Percentiles rank a stretch among this genome's conserved stretches.
Evolutionary conservation across 1,140 invertebrate genomes (phyloP).

Genomic region (Glossosoma conforme): DNA sequence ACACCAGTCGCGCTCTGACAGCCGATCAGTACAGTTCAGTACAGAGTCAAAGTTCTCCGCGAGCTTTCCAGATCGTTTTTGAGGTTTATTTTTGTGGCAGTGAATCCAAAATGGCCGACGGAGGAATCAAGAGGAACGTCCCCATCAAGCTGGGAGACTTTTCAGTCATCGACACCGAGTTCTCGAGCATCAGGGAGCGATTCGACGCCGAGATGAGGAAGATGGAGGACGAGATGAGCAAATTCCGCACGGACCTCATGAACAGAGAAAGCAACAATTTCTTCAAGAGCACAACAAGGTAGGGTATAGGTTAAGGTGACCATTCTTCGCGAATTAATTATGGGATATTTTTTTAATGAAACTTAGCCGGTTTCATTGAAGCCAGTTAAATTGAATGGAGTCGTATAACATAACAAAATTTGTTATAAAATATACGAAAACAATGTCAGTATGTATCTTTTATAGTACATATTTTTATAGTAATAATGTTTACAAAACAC

Average conservation of each 20-base stretch:
- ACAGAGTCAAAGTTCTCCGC: too few species aligned
- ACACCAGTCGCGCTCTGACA: constrained; percentile 35
- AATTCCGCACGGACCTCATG: constrained; percentile 89
- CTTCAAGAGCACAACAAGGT: constrained; percentile 84
- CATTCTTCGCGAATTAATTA: too few species aligned
- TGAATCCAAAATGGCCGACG: constrained; percentile 61
- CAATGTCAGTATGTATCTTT: too few species aligned
- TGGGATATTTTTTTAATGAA: too few species aligned
- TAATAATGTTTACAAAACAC: too few species aligned
- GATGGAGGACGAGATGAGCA: constrained; percentile 98
- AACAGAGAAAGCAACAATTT: constrained; percentile 87
- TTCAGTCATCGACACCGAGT: constrained; percentile 94
- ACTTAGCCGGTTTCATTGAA: too few species aligned
- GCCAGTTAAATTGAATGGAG: too few species aligned
- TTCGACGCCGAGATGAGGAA: constrained; percentile 96
- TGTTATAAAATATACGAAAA: too few species aligned
- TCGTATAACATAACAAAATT: too few species aligned
- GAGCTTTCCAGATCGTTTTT: constrained; percentile 9
- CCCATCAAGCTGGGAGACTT: constrained; percentile 92
- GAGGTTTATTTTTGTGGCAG: constrained; percentile 14
- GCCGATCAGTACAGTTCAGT: not conserved
- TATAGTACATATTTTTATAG: too few species aligned
- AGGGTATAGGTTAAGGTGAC: too few species aligned
- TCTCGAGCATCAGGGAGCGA: constrained; percentile 89
- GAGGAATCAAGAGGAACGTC: constrained; percentile 79